Conservation (phyloP, 2,113 vertebrate genomes). For the Pelecanus crispus region DNA sequence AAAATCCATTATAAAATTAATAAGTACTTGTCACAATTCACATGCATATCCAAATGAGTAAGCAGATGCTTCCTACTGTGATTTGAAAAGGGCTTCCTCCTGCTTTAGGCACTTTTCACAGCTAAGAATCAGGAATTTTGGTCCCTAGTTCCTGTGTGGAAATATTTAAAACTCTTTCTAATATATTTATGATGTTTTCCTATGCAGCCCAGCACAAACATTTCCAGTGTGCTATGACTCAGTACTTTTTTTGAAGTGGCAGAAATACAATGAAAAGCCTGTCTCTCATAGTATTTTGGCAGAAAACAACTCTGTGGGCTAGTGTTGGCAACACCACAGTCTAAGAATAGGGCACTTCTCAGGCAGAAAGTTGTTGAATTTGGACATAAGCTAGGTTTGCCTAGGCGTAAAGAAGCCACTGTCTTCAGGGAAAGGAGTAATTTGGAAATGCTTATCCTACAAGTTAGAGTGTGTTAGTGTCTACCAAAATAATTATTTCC, state of each 20-base stretch:
- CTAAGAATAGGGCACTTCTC: constrained; percentile 70
- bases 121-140: neutral
- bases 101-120: neutral
- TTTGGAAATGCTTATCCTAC: constrained; percentile 64
- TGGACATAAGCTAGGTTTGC: constrained; percentile 62
- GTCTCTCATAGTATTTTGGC: constrained; percentile 67
- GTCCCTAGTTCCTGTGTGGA: neutral
- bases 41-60: neutral
- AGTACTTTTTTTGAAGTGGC: constrained; percentile 54
- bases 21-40: neutral
- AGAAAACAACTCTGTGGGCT: constrained; percentile 51
- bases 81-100: neutral
- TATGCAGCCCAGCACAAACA: constrained; percentile 61
- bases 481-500: constrained; percentile 74
- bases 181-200: constrained; percentile 57
- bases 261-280: constrained; percentile 72
- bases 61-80: neutral
- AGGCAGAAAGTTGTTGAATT: constrained; percentile 68
- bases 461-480: constrained; percentile 51
- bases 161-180: constrained; percentile 63
- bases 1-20: neutral
- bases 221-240: constrained; percentile 67
- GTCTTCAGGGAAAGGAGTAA: constrained; percentile 42
- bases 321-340: constrained; percentile 59
- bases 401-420: constrained; percentile 58